Evolutionary conservation across 2,113 vertebrate genomes (phyloP).

Genomic region (Orcinus orca): DNA sequence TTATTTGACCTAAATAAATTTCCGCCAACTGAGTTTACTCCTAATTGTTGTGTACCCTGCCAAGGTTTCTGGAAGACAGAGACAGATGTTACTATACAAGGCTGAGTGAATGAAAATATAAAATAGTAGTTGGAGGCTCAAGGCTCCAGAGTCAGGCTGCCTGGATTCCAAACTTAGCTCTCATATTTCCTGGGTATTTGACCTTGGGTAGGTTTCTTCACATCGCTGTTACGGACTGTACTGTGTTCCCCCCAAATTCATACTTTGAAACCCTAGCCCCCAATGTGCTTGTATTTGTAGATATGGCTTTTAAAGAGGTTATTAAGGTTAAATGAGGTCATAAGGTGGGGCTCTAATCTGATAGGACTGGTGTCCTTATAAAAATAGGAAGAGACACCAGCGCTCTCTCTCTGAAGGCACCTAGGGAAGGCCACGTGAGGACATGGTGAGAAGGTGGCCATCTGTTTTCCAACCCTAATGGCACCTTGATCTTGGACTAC

Average conservation of each 20-base stretch:
- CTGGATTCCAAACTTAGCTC: not conserved
- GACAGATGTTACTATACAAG: not conserved
- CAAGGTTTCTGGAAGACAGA: not conserved
- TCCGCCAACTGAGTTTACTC: not conserved
- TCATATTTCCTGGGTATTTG: not conserved
- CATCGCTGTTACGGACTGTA: not conserved
- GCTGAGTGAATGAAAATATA: not conserved
- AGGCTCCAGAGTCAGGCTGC: not conserved
- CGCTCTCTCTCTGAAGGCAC: rapidly evolving
- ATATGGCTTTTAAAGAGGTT: not conserved
- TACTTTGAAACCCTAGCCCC: not conserved
- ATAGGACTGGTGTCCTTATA: not conserved
- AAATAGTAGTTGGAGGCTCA: not conserved
- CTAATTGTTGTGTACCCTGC: not conserved
- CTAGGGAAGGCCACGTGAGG: not conserved
- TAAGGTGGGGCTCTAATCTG: not conserved
- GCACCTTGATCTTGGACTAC: not conserved
- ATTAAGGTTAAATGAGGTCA: not conserved
- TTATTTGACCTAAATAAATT: not conserved
- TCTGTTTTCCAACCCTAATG: not conserved
- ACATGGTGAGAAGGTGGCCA: not conserved
- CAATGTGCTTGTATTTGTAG: not conserved
- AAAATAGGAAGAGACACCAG: not conserved
- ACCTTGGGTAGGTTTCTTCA: not conserved
- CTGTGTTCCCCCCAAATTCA: not conserved